Percentiles rank a stretch among this genome's conserved stretches.
These are phyloP conservation scores for Chrysomallon squamiferum DNA, from an alignment of 1,140 invertebrate species.

Conservation along the genomic window DNA sequence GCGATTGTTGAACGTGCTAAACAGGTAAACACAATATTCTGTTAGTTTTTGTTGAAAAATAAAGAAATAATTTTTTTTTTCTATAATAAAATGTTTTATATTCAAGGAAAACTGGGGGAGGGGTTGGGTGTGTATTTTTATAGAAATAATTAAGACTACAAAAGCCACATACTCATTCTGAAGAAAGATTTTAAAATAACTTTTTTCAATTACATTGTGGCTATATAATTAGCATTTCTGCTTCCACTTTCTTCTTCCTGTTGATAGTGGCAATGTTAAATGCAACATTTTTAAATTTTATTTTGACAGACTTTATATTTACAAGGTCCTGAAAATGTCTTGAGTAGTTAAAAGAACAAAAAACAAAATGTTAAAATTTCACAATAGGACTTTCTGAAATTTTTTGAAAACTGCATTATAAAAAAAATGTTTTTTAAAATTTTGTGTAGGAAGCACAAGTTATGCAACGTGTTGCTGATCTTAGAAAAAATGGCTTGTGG, in stretches of 20 bases:
- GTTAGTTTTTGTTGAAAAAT: too few species aligned
- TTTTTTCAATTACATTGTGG: constrained; percentile 38
- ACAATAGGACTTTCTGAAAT: too few species aligned
- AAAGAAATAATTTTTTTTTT: too few species aligned
- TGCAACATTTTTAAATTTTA: not conserved
- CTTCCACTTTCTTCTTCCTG: constrained; percentile 6
- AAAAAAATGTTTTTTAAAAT: too few species aligned
- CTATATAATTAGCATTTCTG: constrained; percentile 26
- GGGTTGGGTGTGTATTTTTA: too few species aligned
- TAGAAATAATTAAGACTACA: constrained; percentile 3
- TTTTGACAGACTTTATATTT: not conserved
- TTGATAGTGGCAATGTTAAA: not conserved
- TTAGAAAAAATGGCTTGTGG: constrained; percentile 86
- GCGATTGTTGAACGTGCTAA: constrained; percentile 88
- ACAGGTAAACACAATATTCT: constrained; percentile 75
- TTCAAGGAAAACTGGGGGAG: too few species aligned
- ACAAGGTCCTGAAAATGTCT: not conserved
- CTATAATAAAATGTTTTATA: too few species aligned
- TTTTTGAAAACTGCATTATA: too few species aligned
- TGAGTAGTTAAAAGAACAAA: too few species aligned
- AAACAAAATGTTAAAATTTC: too few species aligned
- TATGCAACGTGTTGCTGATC: constrained; percentile 85
- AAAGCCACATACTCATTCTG: constrained; percentile 46
- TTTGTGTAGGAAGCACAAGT: constrained; percentile 87
- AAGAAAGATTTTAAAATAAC: not conserved